Percentiles rank a stretch among this genome's conserved stretches.
Evolutionary conservation across 2,888 invertebrate species (phyloP).

Genomic region (Amphimallon solstitiale): DNA sequence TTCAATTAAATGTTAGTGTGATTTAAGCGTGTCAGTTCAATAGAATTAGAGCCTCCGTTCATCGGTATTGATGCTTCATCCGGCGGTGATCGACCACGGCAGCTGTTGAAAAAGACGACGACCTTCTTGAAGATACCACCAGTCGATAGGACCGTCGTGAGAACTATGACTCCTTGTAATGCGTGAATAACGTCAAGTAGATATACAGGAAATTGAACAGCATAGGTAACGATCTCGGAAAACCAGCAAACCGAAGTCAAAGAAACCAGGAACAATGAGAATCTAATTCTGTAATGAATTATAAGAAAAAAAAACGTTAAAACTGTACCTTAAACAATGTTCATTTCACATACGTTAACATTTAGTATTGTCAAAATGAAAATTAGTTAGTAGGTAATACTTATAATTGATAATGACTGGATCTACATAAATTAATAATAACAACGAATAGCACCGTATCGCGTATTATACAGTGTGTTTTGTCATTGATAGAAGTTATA

Average conservation of each 20-base stretch:
- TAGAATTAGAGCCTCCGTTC: background rate
- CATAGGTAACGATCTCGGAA: constrained; percentile 58
- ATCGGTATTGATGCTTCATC: too few relatives aligned
- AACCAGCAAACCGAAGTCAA: constrained; percentile 62
- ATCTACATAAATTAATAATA: too few relatives aligned
- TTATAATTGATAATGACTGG: too few relatives aligned
- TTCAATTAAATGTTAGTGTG: background rate
- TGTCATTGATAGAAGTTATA: too few relatives aligned
- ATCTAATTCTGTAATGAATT: constrained; percentile 56
- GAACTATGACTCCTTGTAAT: constrained; percentile 59
- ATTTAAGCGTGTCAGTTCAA: constrained; percentile 10
- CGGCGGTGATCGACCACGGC: too few relatives aligned
- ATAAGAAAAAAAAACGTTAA: background rate
- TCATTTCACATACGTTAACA: too few relatives aligned
- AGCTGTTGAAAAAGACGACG: background rate
- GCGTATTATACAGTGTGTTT: too few relatives aligned
- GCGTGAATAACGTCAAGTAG: constrained; percentile 59
- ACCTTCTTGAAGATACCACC: constrained; percentile 43
- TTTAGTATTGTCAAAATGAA: too few relatives aligned
- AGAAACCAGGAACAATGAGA: constrained; percentile 59
- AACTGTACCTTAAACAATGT: too few relatives aligned
- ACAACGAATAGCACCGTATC: too few relatives aligned
- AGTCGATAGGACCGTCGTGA: constrained; percentile 60
- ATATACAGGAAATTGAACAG: constrained; percentile 49
- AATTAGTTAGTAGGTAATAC: too few relatives aligned